Percentiles rank a stretch among this genome's conserved stretches.
Conservation (phyloP, 2,797 vertebrate species). For the Craterocephalus amniculus region DNA sequence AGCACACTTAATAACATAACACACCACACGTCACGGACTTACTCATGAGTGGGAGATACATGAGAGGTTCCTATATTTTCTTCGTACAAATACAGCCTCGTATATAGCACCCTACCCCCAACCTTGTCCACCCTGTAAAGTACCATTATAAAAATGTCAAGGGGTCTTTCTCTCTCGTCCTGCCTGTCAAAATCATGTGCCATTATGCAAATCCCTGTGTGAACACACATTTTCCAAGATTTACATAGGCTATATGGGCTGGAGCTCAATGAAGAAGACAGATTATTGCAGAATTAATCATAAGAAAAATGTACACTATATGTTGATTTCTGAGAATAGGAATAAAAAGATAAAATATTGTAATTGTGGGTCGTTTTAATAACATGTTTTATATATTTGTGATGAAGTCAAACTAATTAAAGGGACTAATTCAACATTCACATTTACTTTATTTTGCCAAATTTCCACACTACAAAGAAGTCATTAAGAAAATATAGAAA, state of each 20-base stretch:
- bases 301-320: conserved; percentile 32
- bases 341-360: conserved; percentile 35
- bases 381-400: not conserved
- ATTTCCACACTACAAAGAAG: not conserved
- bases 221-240: conserved; percentile 74
- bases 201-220: conserved; percentile 80
- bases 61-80: conserved; percentile 57
- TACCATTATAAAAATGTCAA: conserved; percentile 84
- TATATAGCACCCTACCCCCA: conserved; percentile 65
- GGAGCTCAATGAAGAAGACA: conserved; percentile 58
- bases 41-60: conserved; percentile 45
- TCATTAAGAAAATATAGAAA: not conserved
- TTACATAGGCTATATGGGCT: conserved; percentile 70
- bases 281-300: conserved; percentile 64
- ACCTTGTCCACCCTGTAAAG: conserved; percentile 78
- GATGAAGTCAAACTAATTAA: not conserved
- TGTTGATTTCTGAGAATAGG: conserved; percentile 34
- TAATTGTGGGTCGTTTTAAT: conserved; percentile 19
- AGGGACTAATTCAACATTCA: conserved; percentile 2
- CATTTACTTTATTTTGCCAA: not conserved
- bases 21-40: conserved; percentile 48
- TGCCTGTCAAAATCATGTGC: conserved; percentile 79
- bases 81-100: conserved; percentile 45
- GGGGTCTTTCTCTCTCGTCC: conserved; percentile 68
- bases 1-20: conserved; percentile 19